Percentiles rank a stretch among this genome's conserved stretches.
phyloP scores from a whole-genome alignment of 1,140 invertebrate species.

The Brachionus koreanus region DNA sequence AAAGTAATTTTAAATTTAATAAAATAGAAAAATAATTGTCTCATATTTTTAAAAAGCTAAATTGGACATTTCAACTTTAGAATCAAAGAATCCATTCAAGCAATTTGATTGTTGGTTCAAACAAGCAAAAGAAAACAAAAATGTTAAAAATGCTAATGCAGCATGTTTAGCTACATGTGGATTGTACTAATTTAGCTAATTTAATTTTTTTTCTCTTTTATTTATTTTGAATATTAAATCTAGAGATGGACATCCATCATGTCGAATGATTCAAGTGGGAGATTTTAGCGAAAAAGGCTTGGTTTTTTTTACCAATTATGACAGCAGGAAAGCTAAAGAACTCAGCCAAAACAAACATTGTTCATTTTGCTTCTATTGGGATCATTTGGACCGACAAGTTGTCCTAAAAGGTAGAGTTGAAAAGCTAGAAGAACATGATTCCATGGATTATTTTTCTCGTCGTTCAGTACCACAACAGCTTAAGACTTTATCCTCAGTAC shows the following conservation, averaged over 20 bases:
- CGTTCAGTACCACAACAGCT: background rate
- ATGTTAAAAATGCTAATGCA: background rate
- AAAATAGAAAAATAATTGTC: too few relatives aligned
- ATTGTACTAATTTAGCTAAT: background rate
- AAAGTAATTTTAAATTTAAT: too few relatives aligned
- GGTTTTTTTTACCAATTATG: conserved; percentile 26
- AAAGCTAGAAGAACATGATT: conserved; percentile 8
- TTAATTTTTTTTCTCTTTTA: background rate
- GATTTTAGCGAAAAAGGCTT: background rate
- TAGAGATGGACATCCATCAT: conserved; percentile 22
- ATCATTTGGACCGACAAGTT: conserved; percentile 13
- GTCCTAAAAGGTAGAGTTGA: background rate
- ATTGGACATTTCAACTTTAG: background rate
- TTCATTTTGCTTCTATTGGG: conserved; percentile 32
- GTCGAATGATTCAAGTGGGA: background rate
- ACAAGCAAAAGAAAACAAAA: background rate
- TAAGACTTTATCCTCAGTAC: background rate
- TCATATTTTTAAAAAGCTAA: too few relatives aligned
- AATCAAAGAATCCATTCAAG: background rate
- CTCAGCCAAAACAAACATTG: background rate
- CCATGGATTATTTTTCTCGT: background rate
- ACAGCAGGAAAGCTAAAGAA: conserved; percentile 19
- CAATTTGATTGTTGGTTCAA: conserved; percentile 5
- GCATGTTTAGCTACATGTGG: conserved; percentile 22
- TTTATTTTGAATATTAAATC: background rate